Conservation (phyloP, 2,113 vertebrate species). For the Cololabis saira region DNA sequence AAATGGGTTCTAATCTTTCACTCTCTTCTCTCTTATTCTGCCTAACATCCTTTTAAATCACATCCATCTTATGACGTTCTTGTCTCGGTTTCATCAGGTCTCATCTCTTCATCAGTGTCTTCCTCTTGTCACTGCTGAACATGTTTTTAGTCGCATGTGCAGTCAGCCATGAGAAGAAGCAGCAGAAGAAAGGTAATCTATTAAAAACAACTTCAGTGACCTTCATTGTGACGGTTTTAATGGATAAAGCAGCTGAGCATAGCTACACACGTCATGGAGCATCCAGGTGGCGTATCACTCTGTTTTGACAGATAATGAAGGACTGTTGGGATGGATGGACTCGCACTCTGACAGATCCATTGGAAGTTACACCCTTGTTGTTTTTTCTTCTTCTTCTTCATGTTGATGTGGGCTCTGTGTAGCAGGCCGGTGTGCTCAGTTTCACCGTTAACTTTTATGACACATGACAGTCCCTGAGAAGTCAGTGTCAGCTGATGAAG, state of each 20-base stretch:
- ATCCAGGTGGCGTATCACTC: constrained; percentile 15
- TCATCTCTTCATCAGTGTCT: constrained; percentile 21
- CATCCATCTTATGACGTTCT: neutral
- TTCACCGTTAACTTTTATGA: constrained; percentile 57
- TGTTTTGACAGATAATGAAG: constrained; percentile 36
- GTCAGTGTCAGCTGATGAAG: constrained; percentile 51
- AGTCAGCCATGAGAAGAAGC: constrained; percentile 19
- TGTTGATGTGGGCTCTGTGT: constrained; percentile 21
- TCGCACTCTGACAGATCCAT: constrained; percentile 9
- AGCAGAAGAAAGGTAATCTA: constrained; percentile 33
- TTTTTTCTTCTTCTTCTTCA: constrained; percentile 1
- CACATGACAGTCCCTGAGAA: constrained; percentile 52
- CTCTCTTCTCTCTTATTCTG: too few species aligned
- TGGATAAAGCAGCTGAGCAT: constrained; percentile 18
- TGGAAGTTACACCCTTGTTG: constrained; percentile 26
- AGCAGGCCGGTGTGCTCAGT: constrained; percentile 19
- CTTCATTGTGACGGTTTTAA: constrained; percentile 31
- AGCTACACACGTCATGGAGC: constrained; percentile 18
- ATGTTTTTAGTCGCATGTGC: constrained; percentile 23
- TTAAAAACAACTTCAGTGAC: constrained; percentile 35
- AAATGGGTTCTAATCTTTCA: too few species aligned
- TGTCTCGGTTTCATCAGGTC: neutral
- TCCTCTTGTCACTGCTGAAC: neutral
- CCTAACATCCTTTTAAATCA: too few species aligned
- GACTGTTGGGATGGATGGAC: constrained; percentile 27